phyloP scores from a whole-genome alignment of 23 tunicate genomes.

The Halocynthia roretzi region DNA sequence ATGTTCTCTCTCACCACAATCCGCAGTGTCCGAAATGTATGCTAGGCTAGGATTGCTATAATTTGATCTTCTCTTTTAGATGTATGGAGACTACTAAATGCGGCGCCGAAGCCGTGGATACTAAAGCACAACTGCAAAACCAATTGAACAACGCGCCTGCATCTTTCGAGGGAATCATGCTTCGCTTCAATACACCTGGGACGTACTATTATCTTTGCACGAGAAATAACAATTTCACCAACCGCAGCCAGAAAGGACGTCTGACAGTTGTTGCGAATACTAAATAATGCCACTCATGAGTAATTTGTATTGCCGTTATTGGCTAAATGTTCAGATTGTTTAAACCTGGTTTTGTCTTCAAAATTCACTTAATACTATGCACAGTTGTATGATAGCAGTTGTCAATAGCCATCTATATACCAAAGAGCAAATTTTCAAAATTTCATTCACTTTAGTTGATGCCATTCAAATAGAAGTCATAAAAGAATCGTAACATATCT shows the following conservation, averaged over 20 bases:
- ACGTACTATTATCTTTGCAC: conserved; percentile 63
- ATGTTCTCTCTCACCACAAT: not conserved
- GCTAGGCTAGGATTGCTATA: not conserved
- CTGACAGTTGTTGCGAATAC: conserved; percentile 13
- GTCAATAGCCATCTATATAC: no score
- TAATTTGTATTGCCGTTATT: no score
- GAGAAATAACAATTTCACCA: conserved; percentile 87
- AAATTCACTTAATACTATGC: not conserved
- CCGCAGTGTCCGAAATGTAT: not conserved
- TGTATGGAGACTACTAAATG: conserved; percentile 35
- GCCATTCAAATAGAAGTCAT: not conserved
- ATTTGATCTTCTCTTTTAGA: conserved; percentile 11
- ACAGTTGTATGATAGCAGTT: not conserved
- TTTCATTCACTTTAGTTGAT: not conserved
- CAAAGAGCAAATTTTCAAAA: no score
- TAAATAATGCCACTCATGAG: not conserved
- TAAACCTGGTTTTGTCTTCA: not conserved
- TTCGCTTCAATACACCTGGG: conserved; percentile 24
- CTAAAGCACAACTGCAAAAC: conserved; percentile 15
- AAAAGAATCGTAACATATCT: not conserved
- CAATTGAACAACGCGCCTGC: conserved; percentile 70
- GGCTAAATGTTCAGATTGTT: no score
- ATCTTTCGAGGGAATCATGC: conserved; percentile 63
- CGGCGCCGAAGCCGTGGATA: conserved; percentile 18
- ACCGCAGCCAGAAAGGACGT: conserved; percentile 87